phyloP scores from a whole-genome alignment of 2,888 invertebrate species.

The Atherix ibis region DNA sequence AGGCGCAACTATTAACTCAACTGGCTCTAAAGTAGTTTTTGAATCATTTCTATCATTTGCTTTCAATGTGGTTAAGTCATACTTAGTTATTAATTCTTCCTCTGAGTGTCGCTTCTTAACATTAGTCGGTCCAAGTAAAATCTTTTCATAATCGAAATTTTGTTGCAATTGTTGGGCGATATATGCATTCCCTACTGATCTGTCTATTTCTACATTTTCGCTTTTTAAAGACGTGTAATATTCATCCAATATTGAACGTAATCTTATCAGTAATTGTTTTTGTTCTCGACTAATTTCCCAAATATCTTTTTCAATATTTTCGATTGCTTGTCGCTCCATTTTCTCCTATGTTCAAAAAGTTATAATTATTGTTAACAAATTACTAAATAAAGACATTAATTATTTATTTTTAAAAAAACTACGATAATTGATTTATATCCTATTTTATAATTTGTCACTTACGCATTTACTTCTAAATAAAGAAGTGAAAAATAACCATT shows the following conservation, averaged over 20 bases:
- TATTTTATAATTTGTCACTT: no score
- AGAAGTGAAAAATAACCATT: no score
- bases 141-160: constrained; percentile 16
- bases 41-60: not conserved
- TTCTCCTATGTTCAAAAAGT: no score
- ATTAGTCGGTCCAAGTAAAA: constrained; percentile 17
- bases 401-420: no score
- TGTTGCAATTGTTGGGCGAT: constrained; percentile 21
- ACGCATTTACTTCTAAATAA: no score
- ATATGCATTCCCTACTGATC: constrained; percentile 16
- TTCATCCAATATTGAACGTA: constrained; percentile 20
- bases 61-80: constrained; percentile 2
- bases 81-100: constrained; percentile 22
- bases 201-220: constrained; percentile 18
- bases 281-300: constrained; percentile 28
- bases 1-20: not conserved
- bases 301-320: constrained; percentile 26
- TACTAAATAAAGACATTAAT: no score
- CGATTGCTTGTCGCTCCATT: constrained; percentile 15
- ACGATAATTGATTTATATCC: no score
- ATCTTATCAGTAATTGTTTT: constrained; percentile 19
- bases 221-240: constrained; percentile 15
- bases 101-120: constrained; percentile 20
- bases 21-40: not conserved
- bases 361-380: no score